A percentile compares a stretch with the other conserved stretches of the same genome.
Evolutionary conservation across 2,113 vertebrate genomes (phyloP).

Genomic region (Lasiurus borealis): DNA sequence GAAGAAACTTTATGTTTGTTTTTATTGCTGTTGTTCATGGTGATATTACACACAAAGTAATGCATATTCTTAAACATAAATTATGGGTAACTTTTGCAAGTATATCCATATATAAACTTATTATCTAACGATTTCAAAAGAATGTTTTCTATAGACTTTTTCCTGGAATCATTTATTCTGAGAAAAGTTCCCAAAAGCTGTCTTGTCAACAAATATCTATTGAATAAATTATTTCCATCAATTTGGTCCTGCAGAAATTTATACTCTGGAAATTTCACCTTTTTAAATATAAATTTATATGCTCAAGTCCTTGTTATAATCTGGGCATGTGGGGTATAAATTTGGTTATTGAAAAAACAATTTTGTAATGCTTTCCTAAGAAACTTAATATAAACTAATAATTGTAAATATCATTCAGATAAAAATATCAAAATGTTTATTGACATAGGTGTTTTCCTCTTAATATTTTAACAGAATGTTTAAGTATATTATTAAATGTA

Average conservation of each 20-base stretch:
- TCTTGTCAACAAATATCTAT: neutral
- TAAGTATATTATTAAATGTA: neutral
- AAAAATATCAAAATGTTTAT: constrained; percentile 50
- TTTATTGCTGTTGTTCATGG: neutral
- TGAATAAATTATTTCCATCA: neutral
- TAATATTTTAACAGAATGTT: constrained; percentile 23
- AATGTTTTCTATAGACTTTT: neutral
- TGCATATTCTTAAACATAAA: neutral
- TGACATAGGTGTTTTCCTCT: neutral
- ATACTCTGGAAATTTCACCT: neutral
- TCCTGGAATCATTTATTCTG: neutral
- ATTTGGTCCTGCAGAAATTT: neutral
- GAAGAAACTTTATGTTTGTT: neutral
- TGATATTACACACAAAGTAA: neutral
- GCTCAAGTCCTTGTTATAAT: neutral
- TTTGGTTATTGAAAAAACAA: neutral
- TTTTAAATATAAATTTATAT: neutral
- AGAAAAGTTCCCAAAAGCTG: neutral
- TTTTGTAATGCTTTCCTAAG: neutral
- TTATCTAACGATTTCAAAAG: constrained; percentile 44
- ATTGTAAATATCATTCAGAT: neutral
- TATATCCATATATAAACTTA: neutral
- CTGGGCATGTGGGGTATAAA: neutral
- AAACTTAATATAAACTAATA: neutral
- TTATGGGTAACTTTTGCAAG: neutral